Percentiles rank a stretch among this genome's conserved stretches.
Evolutionary conservation across 2,888 invertebrate species (phyloP).

Genomic region (Synergus laeviventris): DNA sequence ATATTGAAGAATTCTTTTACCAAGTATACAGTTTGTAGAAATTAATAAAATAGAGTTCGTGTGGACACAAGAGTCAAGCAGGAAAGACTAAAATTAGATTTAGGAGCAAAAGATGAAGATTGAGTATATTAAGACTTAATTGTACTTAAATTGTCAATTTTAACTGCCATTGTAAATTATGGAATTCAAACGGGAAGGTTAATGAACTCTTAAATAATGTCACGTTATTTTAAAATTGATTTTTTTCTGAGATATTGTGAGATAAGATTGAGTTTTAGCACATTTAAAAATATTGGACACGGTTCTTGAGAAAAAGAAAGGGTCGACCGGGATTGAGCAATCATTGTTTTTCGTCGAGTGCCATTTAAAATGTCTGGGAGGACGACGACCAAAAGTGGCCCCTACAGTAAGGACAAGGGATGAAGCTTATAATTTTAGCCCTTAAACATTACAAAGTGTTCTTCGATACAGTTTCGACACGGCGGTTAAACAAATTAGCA

Average conservation of each 20-base stretch:
- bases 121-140: conserved; percentile 1
- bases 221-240: not conserved
- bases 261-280: not conserved
- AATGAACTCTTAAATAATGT: not conserved
- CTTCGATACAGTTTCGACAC: conserved; percentile 55
- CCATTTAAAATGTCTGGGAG: conserved; percentile 26
- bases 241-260: not conserved
- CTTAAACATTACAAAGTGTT: conserved; percentile 34
- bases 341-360: conserved; percentile 35
- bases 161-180: not conserved
- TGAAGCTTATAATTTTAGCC: conserved; percentile 31
- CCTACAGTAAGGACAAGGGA: conserved; percentile 16
- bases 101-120: not conserved
- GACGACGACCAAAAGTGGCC: conserved; percentile 3
- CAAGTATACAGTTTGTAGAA: not conserved
- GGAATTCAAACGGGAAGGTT: not conserved
- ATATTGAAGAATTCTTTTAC: not conserved
- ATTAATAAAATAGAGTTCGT: not conserved
- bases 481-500: conserved; percentile 69
- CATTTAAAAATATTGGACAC: conserved; percentile 20
- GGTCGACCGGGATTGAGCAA: conserved; percentile 24
- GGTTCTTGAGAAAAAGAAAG: conserved; percentile 21
- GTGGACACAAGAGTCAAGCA: not conserved
- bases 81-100: not conserved
- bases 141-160: conserved; percentile 1